phyloP scores from a whole-genome alignment of 2,113 vertebrate species.

The Cepphus grylle region DNA sequence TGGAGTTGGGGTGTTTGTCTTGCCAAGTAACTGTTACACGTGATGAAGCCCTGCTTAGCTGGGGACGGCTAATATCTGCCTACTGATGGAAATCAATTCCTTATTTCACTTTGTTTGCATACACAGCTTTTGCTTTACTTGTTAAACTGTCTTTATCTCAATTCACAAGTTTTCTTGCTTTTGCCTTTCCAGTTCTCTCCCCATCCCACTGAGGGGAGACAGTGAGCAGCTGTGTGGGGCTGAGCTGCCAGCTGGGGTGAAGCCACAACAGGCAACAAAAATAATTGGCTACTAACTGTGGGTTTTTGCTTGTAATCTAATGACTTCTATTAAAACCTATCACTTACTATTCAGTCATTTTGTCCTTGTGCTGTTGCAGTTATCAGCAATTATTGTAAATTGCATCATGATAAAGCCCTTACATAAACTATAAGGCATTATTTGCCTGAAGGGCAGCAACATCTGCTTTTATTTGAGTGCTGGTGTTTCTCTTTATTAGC shows the following conservation, averaged over 20 bases:
- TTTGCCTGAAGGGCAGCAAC: background rate
- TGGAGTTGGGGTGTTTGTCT: fast-evolving
- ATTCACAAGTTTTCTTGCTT: background rate
- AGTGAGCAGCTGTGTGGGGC: background rate
- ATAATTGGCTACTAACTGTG: background rate
- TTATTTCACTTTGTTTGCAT: background rate
- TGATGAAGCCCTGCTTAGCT: background rate
- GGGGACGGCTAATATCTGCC: too few relatives aligned
- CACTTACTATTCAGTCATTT: background rate
- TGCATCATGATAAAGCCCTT: background rate
- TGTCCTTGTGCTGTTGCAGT: background rate
- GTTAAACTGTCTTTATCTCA: background rate
- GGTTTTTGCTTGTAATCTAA: background rate
- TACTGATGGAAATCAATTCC: background rate
- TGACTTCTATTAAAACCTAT: background rate
- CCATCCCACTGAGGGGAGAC: background rate
- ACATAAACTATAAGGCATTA: background rate
- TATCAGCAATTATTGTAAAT: background rate
- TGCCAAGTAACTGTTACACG: background rate
- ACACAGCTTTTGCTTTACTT: background rate
- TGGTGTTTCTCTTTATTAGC: background rate
- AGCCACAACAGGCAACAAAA: background rate
- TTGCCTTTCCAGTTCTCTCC: background rate
- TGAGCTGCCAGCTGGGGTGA: background rate
- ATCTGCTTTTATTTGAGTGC: background rate